Base-by-base conservation (phyloP, 2,113 vertebrate genomes). In the Myocastor coypus region DNA sequence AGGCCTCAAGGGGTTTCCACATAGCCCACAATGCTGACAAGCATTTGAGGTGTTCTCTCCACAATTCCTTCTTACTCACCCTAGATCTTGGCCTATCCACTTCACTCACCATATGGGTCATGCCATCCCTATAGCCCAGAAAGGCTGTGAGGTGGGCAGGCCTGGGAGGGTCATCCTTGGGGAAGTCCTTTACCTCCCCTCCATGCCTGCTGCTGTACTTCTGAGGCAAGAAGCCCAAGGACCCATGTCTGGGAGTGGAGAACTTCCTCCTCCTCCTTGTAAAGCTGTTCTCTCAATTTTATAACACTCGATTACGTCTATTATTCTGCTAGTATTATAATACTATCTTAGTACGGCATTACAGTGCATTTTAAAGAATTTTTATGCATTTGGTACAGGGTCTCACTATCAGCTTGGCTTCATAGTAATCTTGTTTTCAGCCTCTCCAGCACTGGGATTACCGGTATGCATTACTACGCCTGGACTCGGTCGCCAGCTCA, bases 11-110 rank as follows among this genome's bases (percentile, higher is more conserved):
- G 99, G 7, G 99, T 99, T 98, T 99, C 98, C 30, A 99, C 99
- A 0, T 99, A 99, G 0, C 99, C 99, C 80, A 99, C 99, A 0
- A 99, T 98, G 4, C 99, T 99, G 1, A 99, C 99, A 0, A 99
- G 98, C 0, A 99, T 98, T 99, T 99, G 99, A 94, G 99, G 99
- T 1, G 99, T 99, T 0, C 99, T 99, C 98, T 99, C 99, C 92
- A 99, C 98, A 7, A 99, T 91, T 99, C 99, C 93, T 99, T 99
- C 97, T 99, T 99, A 97, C 99, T 99, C 93, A 99, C 99, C 99
- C 99, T 99, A 40, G 99, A 99, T 16, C 99, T 99, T 40, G 99
- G 99, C 87, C 99, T 98, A 97, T 99, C 99, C 0, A 99, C 99
- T 96, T 99, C 99, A 0, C 99, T 99, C 22, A 99, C 99, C 0